Base-by-base conservation (phyloP, 2,797 vertebrate species). In the Zalophus californianus region DNA sequence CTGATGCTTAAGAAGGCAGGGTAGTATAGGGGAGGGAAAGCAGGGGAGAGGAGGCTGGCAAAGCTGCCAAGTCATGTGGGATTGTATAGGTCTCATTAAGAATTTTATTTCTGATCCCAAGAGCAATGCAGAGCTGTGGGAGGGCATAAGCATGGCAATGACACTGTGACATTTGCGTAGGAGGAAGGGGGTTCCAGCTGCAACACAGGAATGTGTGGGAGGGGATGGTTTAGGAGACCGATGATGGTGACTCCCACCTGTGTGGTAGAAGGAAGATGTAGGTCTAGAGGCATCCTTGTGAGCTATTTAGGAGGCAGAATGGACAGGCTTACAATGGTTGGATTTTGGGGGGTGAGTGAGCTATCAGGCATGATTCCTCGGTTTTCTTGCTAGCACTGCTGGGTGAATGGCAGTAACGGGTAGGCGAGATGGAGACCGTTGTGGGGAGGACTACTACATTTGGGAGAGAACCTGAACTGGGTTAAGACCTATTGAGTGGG, bases 141-240 rank as follows among this genome's bases (percentile, higher is more conserved):
- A 32, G 12, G 32, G 20, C 50, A 13, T 9, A 27, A 6, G 9
- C 21, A 50, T 11, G n/a, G 11, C 10, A 48, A 7, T 38, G 18
- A 56, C 15, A 56, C 4, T 1, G 0, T 14, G 70, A 11, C 1
- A 7, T 54, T 4, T 68, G 32, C 3, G 0, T 5, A 0, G 4
- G 16, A 66, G 2, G 1, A 48, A 60, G 72, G 41, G 27, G 4
- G 0, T 11, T n/a, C n/a, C 1, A 7, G 54, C 35, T 20, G 38
- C 6, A 7, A 50, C 41, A 0, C 0, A 5, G 41, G 20, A 48
- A 21, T 27, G 48, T 32, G 48, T 3, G 14, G 60, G 2, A 3
- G 20, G 41, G 29, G 35, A 10, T 32, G 41, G 68, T 14, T 20
- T 38, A 68, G 54, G 21, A 94, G 18, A 83, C 20, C 11, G 52